Evolutionary conservation across 2,113 vertebrate species (phyloP).

Genomic region (Brienomyrus brachyistius): DNA sequence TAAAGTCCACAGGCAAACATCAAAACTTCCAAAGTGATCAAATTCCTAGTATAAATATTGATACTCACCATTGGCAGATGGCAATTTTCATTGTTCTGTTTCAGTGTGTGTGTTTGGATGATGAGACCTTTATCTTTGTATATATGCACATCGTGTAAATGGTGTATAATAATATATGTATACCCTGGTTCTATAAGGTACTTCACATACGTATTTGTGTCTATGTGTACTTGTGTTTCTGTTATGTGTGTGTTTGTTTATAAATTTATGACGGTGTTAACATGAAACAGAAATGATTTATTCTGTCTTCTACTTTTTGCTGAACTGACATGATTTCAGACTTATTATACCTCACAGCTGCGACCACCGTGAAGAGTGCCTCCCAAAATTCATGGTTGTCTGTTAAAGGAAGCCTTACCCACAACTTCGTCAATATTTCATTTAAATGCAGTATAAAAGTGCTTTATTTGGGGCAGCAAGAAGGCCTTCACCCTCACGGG

Average conservation of each 20-base stretch:
- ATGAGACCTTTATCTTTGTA: not conserved
- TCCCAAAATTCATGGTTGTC: not conserved
- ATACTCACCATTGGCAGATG: not conserved
- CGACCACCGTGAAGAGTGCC: not conserved
- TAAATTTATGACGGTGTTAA: not conserved
- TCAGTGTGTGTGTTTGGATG: not conserved
- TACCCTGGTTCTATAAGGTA: not conserved
- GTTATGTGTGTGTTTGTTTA: not conserved
- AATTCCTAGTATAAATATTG: not conserved
- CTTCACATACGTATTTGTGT: not conserved
- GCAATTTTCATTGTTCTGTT: not conserved
- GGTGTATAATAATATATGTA: not conserved
- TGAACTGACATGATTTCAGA: not conserved
- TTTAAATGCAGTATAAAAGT: not conserved
- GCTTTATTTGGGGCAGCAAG: not conserved
- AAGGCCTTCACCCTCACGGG: not conserved
- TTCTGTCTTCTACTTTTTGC: not conserved
- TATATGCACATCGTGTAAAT: not conserved
- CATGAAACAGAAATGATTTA: not conserved
- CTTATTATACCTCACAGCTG: not conserved
- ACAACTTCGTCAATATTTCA: not conserved
- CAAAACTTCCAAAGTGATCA: not conserved
- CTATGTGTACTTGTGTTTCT: conserved; percentile 1
- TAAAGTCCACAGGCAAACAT: not conserved
- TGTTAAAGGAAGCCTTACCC: not conserved